These are phyloP conservation scores for Chamaetylas fuelleborni DNA, from an alignment of 2,113 vertebrate genomes.

Conservation along the genomic window DNA sequence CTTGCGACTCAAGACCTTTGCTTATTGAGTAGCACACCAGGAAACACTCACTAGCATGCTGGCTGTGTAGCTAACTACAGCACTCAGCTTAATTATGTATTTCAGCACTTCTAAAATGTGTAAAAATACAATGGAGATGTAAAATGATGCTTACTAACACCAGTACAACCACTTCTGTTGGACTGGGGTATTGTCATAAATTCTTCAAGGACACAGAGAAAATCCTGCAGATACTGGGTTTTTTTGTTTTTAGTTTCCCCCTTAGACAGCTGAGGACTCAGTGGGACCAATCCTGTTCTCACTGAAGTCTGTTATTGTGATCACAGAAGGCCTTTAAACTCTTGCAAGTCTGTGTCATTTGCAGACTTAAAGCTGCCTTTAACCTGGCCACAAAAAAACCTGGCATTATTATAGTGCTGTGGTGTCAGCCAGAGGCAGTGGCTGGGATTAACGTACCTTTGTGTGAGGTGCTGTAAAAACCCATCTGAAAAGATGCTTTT, in stretches of 20 bases:
- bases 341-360: not conserved
- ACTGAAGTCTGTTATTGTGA: not conserved
- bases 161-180: not conserved
- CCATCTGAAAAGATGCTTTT: not conserved
- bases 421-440: not conserved
- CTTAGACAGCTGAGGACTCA: not conserved
- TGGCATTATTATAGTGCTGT: not conserved
- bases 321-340: not conserved
- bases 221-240: not conserved
- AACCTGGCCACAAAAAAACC: not conserved
- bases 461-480: not conserved
- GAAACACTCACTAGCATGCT: not conserved
- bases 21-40: not conserved
- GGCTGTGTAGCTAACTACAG: not conserved
- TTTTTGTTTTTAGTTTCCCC: not conserved
- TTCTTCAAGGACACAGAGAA: not conserved
- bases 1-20: constrained; percentile 29
- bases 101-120: not conserved
- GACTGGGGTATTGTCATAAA: not conserved
- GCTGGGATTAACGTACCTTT: not conserved
- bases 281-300: not conserved
- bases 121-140: not conserved
- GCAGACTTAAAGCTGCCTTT: not conserved
- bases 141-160: not conserved
- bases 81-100: not conserved